These are phyloP conservation scores for Mercenaria mercenaria DNA, from an alignment of 1,140 invertebrate species.

Conservation along the genomic window DNA sequence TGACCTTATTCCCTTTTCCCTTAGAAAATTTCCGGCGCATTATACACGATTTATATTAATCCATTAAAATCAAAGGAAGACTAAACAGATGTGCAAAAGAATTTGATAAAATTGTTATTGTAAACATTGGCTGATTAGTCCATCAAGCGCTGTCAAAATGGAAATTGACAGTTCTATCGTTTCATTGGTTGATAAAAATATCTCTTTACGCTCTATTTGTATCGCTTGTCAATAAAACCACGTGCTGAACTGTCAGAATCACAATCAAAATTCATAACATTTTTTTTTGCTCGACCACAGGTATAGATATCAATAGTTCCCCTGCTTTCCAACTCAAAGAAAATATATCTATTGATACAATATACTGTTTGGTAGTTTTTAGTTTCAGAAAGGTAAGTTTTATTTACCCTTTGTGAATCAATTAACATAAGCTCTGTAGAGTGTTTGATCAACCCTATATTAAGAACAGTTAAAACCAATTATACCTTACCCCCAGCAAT, in stretches of 20 bases:
- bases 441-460: too few species aligned
- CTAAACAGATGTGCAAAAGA: not conserved
- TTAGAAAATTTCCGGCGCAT: constrained; percentile 45
- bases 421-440: too few species aligned
- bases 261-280: too few species aligned
- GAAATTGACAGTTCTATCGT: not conserved
- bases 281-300: too few species aligned
- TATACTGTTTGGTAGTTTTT: too few species aligned
- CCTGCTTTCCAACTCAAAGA: too few species aligned
- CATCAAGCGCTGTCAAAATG: constrained; percentile 36
- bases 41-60: not conserved
- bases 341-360: too few species aligned
- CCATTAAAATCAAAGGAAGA: not conserved
- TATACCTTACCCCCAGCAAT: too few species aligned
- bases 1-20: constrained; percentile 3
- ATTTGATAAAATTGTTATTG: not conserved
- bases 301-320: too few species aligned
- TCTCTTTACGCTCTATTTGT: constrained; percentile 11
- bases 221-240: constrained; percentile 29
- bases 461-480: too few species aligned
- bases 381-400: too few species aligned
- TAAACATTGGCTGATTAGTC: constrained; percentile 27
- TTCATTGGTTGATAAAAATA: constrained; percentile 30
- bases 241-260: not conserved
- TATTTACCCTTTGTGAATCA: too few species aligned